Base-by-base conservation (phyloP, 1,140 invertebrate genomes). In the Cyphomyrmex costatus region DNA sequence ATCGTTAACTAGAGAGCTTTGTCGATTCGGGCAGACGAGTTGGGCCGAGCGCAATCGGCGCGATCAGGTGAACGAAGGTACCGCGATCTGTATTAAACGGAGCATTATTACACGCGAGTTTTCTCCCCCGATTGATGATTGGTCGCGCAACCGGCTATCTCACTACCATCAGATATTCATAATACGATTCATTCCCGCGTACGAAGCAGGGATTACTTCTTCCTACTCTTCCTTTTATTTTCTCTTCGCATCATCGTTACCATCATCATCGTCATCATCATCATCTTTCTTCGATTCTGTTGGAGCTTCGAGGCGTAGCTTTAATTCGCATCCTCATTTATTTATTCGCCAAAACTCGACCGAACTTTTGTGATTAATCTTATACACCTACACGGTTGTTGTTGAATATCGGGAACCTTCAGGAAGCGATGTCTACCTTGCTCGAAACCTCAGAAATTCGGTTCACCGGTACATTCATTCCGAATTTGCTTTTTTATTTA, bases 91-190 rank as follows among this genome's bases (percentile, higher is more conserved):
- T 56, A 53, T 53, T 61, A 58, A 30, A 65, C 36, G 24, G 24
- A 65, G 21, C 33, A 27, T 65, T 78, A 5, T 73, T 12, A 46
- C 10, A 65, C 12, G 63, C 49, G 24, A 71, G 36, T 84, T 84
- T 53, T 19, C 76, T 80, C 79, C 65, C 70, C 74, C 79, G 60
- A 89, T 91, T 90, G 86, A 91, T 87, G 91, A 89, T 91, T 88
- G 74, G 79, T 94, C 92, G 93, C 93, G 92, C 94, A 95, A 95
- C 93, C 93, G 92, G 94, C 94, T 94, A 92, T 91, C 86, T 90
- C 91, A 94, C 91, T 92, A 94, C 94, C 93, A 93, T 91, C 93
- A 93, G 79, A 89, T 91, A 89, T 87, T 68, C 86, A 65, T 77
- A 30, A 65, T 78, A 73, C 77, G 63, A 90, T 71, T 79, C 78